phyloP scores from a whole-genome alignment of 2,888 invertebrate genomes.

The Tachina grossa region DNA sequence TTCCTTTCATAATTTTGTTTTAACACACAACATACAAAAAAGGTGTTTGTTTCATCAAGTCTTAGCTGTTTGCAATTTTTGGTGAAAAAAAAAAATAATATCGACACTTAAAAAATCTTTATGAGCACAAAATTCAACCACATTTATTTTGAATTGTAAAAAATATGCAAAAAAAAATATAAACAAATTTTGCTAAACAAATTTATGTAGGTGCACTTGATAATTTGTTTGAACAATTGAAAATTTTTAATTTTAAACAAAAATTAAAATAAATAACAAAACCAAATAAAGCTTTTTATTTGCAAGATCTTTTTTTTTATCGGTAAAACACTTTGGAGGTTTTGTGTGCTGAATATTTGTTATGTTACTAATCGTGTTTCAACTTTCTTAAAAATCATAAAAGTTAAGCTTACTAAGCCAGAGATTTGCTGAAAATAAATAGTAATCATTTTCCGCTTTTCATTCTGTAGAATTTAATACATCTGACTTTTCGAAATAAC shows the following conservation, averaged over 20 bases:
- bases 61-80: constrained; percentile 40
- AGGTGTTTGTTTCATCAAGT: constrained; percentile 22
- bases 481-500: no score
- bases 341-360: neutral
- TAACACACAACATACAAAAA: constrained; percentile 56
- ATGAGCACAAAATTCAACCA: constrained; percentile 78
- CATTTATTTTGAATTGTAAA: constrained; percentile 73
- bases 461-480: no score
- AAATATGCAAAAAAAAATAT: constrained; percentile 4
- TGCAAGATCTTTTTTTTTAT: neutral
- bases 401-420: no score
- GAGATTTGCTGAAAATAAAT: no score
- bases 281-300: neutral
- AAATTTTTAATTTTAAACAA: constrained; percentile 37
- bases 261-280: constrained; percentile 1
- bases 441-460: no score
- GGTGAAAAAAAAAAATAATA: constrained; percentile 57
- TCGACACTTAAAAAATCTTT: constrained; percentile 59
- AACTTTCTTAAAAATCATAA: no score
- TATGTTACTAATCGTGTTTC: neutral
- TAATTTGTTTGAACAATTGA: constrained; percentile 48
- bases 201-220: constrained; percentile 61
- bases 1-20: constrained; percentile 22
- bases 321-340: neutral
- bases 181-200: constrained; percentile 54